phyloP scores from a whole-genome alignment of 2,113 vertebrate genomes.

The Sebastes schlegelii region DNA sequence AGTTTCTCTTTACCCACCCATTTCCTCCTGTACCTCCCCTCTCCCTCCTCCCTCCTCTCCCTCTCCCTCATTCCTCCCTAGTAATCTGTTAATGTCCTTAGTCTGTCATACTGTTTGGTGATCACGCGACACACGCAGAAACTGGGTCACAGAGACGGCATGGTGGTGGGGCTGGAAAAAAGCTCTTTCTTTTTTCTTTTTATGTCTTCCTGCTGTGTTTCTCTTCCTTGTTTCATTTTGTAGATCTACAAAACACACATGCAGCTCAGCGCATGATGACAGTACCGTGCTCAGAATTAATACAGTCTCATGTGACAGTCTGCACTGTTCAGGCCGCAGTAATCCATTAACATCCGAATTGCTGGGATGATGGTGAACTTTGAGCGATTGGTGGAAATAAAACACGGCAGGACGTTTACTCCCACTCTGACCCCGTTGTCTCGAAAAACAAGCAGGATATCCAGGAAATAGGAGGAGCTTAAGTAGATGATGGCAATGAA shows the following conservation, averaged over 20 bases:
- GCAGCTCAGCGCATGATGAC: neutral
- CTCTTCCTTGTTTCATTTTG: neutral
- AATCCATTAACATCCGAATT: conserved; percentile 4
- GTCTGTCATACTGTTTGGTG: conserved; percentile 55
- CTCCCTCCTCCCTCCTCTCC: neutral
- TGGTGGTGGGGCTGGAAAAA: conserved; percentile 4
- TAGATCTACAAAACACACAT: neutral
- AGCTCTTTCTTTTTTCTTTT: conserved; percentile 13
- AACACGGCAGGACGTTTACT: neutral
- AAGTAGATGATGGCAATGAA: neutral
- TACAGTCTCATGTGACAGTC: neutral
- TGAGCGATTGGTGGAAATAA: conserved; percentile 19
- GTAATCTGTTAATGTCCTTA: conserved; percentile 78
- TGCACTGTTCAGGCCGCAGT: neutral
- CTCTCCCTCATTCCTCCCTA: conserved; percentile 28
- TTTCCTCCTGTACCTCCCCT: conserved; percentile 7
- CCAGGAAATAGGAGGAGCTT: conserved; percentile 48
- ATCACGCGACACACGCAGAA: conserved; percentile 64
- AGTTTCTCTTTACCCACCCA: neutral
- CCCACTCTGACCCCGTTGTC: conserved; percentile 19
- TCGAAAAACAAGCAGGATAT: conserved; percentile 1
- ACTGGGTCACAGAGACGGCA: conserved; percentile 68
- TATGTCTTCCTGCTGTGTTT: neutral
- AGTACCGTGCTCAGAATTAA: neutral
- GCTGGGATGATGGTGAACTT: conserved; percentile 4